A percentile compares a stretch with the other conserved stretches of the same genome.
These are phyloP conservation scores for Tenebrio molitor DNA, from an alignment of 1,140 invertebrate species.

Conservation along the genomic window DNA sequence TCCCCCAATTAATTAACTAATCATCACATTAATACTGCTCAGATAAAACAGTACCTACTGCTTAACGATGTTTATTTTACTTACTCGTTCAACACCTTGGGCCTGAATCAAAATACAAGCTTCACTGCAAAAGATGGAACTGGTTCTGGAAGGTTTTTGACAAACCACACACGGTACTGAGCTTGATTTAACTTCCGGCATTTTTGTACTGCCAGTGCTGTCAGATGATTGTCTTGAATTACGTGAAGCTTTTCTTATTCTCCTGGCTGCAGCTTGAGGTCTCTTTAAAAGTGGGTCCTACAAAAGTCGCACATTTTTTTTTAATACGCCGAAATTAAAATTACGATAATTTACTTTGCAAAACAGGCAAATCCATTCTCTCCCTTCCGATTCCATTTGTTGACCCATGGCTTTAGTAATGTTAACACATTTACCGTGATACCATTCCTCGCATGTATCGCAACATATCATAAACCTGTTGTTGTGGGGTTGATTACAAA, in stretches of 20 bases:
- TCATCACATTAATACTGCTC: too few relatives aligned
- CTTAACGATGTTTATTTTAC: too few relatives aligned
- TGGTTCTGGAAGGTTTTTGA: conserved; percentile 77
- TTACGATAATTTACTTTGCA: conserved; percentile 87
- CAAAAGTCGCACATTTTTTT: conserved; percentile 4
- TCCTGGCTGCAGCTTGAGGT: conserved; percentile 62
- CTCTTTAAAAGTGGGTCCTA: conserved; percentile 62
- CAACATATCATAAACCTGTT: conserved; percentile 99
- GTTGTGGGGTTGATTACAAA: conserved; percentile 95
- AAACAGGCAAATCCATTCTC: conserved; percentile 92
- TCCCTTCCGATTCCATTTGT: conserved; percentile 90
- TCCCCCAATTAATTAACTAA: too few relatives aligned
- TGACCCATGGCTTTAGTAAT: conserved; percentile 91
- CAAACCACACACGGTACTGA: conserved; percentile 76
- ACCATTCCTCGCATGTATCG: conserved; percentile 97
- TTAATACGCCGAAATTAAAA: too few relatives aligned
- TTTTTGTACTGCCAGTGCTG: conserved; percentile 55
- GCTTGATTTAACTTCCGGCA: conserved; percentile 24
- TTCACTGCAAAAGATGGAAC: conserved; percentile 90
- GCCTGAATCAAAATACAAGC: conserved; percentile 89
- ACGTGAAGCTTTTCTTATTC: conserved; percentile 63
- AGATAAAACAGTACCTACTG: too few relatives aligned
- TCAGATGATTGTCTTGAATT: conserved; percentile 60
- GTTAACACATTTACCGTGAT: conserved; percentile 94
- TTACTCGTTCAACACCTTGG: conserved; percentile 75